Evolutionary conservation across 2,113 vertebrate species (phyloP).

Genomic region (Camelus dromedarius): DNA sequence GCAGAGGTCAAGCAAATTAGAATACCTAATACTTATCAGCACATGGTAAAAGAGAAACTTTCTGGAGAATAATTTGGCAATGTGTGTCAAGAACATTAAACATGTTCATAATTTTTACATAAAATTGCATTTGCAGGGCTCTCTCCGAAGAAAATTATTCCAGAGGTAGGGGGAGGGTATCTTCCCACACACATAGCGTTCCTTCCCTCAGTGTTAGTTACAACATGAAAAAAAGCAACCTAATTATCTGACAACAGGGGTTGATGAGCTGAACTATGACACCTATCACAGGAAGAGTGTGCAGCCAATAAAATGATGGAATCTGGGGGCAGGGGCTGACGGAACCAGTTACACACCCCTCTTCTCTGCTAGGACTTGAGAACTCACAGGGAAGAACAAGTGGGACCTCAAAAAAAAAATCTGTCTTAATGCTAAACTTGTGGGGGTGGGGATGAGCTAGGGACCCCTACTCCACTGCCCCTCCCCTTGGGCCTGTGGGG

Average conservation of each 20-base stretch:
- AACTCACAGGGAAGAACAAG: not conserved
- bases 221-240: not conserved
- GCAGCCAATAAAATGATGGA: not conserved
- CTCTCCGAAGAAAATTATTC: not conserved
- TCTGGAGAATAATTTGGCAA: not conserved
- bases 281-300: rapidly evolving
- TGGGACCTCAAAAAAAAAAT: not conserved
- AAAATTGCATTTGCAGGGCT: rapidly evolving
- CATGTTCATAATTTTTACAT: not conserved
- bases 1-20: conserved; percentile 42
- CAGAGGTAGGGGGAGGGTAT: not conserved
- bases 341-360: not conserved
- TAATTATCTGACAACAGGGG: not conserved
- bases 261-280: not conserved
- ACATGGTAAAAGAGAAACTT: not conserved
- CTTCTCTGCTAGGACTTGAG: too few species aligned
- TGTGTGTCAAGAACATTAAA: not conserved
- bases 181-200: not conserved
- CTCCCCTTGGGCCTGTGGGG: not conserved
- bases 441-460: not conserved
- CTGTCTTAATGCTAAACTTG: not conserved
- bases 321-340: rapidly evolving
- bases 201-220: not conserved
- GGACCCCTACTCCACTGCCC: too few species aligned
- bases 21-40: not conserved